A percentile compares a stretch with the other conserved stretches of the same genome.
phyloP scores from a whole-genome alignment of 2,888 invertebrate genomes.

The Harmothoe impar region DNA sequence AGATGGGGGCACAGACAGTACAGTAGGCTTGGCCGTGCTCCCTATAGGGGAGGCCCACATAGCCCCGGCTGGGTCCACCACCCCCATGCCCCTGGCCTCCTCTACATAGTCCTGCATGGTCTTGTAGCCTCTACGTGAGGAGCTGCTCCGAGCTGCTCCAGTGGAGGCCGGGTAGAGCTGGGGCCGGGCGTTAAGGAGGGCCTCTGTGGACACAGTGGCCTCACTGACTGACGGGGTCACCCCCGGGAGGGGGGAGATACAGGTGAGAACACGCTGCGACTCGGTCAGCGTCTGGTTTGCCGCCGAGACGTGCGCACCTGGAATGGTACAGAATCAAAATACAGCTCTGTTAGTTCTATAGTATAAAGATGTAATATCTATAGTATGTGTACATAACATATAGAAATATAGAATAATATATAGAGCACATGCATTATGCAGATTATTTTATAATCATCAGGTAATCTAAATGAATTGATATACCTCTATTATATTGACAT shows the following conservation, averaged over 20 bases:
- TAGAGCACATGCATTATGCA: too few species aligned
- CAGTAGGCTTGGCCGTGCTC: conserved; percentile 13
- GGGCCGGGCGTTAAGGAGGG: conserved; percentile 1
- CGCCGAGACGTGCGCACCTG: background rate
- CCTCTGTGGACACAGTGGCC: conserved; percentile 6
- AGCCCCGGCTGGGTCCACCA: background rate
- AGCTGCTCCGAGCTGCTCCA: background rate
- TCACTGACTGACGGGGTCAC: background rate
- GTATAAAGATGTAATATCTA: too few species aligned
- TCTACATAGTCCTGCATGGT: conserved; percentile 52
- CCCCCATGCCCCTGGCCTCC: background rate
- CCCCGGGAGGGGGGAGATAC: background rate
- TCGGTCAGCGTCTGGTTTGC: conserved; percentile 24
- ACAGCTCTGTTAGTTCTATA: too few species aligned
- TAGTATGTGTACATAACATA: too few species aligned
- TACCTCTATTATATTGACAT: too few species aligned
- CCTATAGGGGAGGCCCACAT: background rate
- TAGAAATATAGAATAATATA: too few species aligned
- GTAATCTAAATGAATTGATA: too few species aligned
- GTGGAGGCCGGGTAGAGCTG: background rate
- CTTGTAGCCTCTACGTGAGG: background rate
- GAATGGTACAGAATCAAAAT: too few species aligned
- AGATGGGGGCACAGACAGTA: background rate
- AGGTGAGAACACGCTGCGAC: background rate
- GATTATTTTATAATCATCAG: too few species aligned